phyloP scores from a whole-genome alignment of 2,797 vertebrate species.

The Pteronotus mesoamericanus region DNA sequence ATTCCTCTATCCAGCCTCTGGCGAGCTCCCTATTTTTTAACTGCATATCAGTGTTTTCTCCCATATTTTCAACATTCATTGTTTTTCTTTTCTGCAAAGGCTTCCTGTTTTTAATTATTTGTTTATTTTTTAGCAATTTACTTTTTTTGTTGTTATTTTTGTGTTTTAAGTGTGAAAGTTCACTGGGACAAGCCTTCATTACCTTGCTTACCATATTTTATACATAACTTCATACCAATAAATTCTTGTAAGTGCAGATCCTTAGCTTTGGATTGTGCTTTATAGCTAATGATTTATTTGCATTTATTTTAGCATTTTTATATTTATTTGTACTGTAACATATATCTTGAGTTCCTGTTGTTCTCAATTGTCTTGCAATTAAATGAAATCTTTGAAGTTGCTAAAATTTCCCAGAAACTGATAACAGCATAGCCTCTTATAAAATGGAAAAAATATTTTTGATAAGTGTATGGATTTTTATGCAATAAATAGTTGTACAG shows the following conservation, averaged over 20 bases:
- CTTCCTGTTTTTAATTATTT: neutral
- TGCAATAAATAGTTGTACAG: neutral
- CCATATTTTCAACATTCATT: neutral
- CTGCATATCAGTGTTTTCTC: neutral
- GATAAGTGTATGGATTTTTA: neutral
- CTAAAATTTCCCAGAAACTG: neutral
- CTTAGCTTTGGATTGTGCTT: neutral
- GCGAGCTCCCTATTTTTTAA: neutral
- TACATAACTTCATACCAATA: neutral
- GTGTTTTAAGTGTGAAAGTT: neutral
- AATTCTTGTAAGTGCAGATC: neutral
- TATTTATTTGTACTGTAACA: conserved; percentile 3
- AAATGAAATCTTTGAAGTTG: neutral
- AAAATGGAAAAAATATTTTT: neutral
- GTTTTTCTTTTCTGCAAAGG: neutral
- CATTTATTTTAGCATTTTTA: neutral
- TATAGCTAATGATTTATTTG: neutral
- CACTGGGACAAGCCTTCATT: neutral
- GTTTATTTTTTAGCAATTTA: neutral
- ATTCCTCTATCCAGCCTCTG: neutral
- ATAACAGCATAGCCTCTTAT: neutral
- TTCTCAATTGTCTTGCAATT: neutral
- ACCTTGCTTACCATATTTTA: neutral
- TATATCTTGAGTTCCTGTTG: neutral
- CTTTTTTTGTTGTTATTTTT: neutral